Percentiles rank a stretch among this genome's conserved stretches.
phyloP scores from a whole-genome alignment of 2,888 invertebrate species.

The Patella depressa region DNA sequence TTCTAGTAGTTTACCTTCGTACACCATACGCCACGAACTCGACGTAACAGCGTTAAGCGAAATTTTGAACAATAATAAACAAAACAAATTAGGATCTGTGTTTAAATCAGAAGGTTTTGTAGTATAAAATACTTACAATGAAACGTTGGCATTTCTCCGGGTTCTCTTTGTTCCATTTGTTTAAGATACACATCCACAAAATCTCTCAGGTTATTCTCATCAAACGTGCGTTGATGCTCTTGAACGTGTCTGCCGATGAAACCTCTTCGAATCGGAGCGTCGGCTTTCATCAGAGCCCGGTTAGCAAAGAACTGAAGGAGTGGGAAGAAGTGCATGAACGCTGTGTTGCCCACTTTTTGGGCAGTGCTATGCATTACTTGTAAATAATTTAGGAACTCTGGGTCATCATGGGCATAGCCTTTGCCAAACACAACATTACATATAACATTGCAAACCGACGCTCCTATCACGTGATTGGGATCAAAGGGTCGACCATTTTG shows the following conservation, averaged over 20 bases:
- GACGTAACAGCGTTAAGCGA: too few species aligned
- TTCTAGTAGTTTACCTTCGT: too few species aligned
- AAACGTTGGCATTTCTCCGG: not conserved
- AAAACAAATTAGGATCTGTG: too few species aligned
- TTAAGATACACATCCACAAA: slow-evolving; percentile 32
- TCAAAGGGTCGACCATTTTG: slow-evolving; percentile 12
- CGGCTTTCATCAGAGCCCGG: not conserved
- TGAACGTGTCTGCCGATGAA: not conserved
- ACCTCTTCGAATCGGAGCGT: not conserved
- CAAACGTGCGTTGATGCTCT: not conserved
- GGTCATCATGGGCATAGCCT: slow-evolving; percentile 17
- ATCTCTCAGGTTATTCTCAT: slow-evolving; percentile 15
- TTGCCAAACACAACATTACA: slow-evolving; percentile 18
- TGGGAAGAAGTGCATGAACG: slow-evolving; percentile 14
- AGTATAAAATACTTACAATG: not conserved
- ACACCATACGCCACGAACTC: too few species aligned
- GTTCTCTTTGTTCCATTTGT: slow-evolving; percentile 17
- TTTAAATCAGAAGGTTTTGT: too few species aligned
- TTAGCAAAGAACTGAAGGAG: not conserved
- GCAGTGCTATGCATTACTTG: not conserved
- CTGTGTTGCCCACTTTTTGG: not conserved
- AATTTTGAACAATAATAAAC: too few species aligned
- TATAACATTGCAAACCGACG: slow-evolving; percentile 20
- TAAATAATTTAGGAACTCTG: slow-evolving; percentile 9
- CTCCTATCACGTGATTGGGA: not conserved